These are phyloP conservation scores for Phyllotreta striolata DNA, from an alignment of 2,888 invertebrate genomes.

Conservation along the genomic window DNA sequence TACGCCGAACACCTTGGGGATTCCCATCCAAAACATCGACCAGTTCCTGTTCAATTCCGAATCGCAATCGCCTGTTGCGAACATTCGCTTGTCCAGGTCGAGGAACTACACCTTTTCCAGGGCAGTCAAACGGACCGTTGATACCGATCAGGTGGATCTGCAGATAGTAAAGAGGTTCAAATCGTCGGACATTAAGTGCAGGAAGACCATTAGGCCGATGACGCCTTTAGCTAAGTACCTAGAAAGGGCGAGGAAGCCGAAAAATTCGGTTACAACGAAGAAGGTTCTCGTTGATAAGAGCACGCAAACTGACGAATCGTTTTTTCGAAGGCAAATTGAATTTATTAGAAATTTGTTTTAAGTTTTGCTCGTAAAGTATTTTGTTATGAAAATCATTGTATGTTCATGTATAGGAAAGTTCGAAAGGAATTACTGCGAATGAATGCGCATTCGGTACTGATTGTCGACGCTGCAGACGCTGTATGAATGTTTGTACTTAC, in stretches of 20 bases:
- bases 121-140: slow-evolving; percentile 35
- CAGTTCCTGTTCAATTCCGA: slow-evolving; percentile 22
- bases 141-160: slow-evolving; percentile 35
- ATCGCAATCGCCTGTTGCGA: slow-evolving; percentile 20
- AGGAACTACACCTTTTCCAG: slow-evolving; percentile 4
- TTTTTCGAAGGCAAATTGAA: background rate
- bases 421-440: no score
- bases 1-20: slow-evolving; percentile 36
- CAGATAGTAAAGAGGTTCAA: slow-evolving; percentile 50
- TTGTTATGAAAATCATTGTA: no score
- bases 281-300: slow-evolving; percentile 49
- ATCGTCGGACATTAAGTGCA: slow-evolving; percentile 52
- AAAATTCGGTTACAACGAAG: slow-evolving; percentile 29
- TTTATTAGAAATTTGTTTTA: no score
- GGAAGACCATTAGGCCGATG: slow-evolving; percentile 50
- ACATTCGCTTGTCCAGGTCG: slow-evolving; percentile 23
- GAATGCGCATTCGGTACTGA: no score
- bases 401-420: no score
- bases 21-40: slow-evolving; percentile 26
- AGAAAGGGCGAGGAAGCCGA: slow-evolving; percentile 2
- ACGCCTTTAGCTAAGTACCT: slow-evolving; percentile 30
- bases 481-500: no score
- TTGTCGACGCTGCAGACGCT: no score
- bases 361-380: no score
- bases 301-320: slow-evolving; percentile 52